Evolutionary conservation across 1,140 invertebrate genomes (phyloP), one percentile per base, ranked within the genome.

Genomic region (Thaumetopoea pityocampa): DNA sequence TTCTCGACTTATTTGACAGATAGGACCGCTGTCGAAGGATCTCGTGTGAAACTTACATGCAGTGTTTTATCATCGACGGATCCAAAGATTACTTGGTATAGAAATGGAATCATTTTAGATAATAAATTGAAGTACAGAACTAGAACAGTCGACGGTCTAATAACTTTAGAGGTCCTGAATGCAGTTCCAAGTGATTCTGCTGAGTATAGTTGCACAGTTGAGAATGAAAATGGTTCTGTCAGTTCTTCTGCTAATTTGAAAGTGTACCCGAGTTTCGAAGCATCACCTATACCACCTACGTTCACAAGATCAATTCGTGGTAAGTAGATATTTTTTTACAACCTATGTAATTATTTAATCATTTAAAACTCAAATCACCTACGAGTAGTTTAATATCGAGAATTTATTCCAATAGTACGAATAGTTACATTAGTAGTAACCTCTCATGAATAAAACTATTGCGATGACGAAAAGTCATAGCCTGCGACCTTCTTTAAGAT

Each of bases 1-100:
- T 97, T 97, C 73, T 94, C 92, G 20, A 93, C 91, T n/a, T 88
- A 89, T 40, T 72, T 98, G 18, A 91, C 90, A 1, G 92, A 96
- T 66, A 89, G 92, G 48, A 92, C 92, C 2, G 90, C 92, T 1
- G 90, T 90, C 0, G 90, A 91, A 61, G 91, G 90, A 5, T 91
- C 91, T 12, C 85, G 89, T 47, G 89, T 95, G 1, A 92, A 92
- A 60, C 77, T 99, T n/a, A 91, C 92, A 2, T 98, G 96, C 67
- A 91, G 92, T 38, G 89, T 97, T 1, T 87, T 96, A 29, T 93
- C 93, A n/a, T 87, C 89, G 44, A 91, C 93, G 0, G 92, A 94
- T 52, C 93, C 94, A 0, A 87, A 87, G 27, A 86, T 98, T 2
- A 89, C 91, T 49, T 98, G 95, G 95, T 91, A 91, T 8, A 96